Conservation (phyloP, 2,113 vertebrate genomes). For the Oncorhynchus gorbuscha region DNA sequence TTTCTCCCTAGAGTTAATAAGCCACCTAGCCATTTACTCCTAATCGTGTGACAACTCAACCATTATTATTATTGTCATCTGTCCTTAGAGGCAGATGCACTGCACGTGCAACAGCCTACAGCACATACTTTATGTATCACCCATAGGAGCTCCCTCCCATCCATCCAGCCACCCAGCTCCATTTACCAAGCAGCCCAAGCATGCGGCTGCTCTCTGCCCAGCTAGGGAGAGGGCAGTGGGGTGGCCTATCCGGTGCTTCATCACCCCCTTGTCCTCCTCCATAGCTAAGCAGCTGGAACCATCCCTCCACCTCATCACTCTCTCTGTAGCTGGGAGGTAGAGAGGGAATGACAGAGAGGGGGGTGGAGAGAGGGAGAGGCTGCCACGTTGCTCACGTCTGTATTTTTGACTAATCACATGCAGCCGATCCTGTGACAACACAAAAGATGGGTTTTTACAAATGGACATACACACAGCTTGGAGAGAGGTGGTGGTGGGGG, state of each 20-base stretch:
- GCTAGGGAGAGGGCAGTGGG: background rate
- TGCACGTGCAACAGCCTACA: too few species aligned
- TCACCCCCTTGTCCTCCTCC: background rate
- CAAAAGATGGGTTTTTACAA: slow-evolving; percentile 30
- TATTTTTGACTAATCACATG: slow-evolving; percentile 41
- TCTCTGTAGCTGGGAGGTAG: background rate
- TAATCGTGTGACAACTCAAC: too few species aligned
- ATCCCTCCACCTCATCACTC: background rate
- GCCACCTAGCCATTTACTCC: too few species aligned
- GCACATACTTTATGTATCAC: background rate
- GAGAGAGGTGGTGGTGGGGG: background rate
- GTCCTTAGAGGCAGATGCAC: too few species aligned
- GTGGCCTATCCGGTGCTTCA: background rate
- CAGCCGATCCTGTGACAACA: slow-evolving; percentile 30
- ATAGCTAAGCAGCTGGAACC: slow-evolving; percentile 2
- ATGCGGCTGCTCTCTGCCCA: background rate
- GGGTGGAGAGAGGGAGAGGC: background rate
- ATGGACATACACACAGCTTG: slow-evolving; percentile 18
- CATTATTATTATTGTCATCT: too few species aligned
- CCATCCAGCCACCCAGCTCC: background rate
- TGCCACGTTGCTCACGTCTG: slow-evolving; percentile 21
- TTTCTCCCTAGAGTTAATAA: too few species aligned
- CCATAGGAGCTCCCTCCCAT: background rate
- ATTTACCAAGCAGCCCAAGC: background rate
- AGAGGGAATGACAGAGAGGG: too few species aligned